Percentiles rank a stretch among this genome's conserved stretches.
Conservation (phyloP, 2,888 invertebrate species). For the Gnatocerus cornutus region DNA sequence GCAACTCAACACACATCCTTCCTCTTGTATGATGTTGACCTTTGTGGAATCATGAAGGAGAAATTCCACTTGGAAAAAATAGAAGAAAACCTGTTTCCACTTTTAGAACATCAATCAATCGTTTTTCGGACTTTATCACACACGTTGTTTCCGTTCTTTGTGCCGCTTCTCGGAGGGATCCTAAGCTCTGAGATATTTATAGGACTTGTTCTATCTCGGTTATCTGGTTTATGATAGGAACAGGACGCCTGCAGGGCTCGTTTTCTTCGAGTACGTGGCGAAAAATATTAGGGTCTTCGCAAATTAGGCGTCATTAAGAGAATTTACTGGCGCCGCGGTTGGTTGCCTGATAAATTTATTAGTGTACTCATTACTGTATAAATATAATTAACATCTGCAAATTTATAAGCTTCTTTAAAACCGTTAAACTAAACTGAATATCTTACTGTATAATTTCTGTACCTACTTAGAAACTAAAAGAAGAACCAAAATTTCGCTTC, state of each 20-base stretch:
- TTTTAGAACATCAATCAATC: conserved; percentile 34
- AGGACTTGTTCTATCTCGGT: conserved; percentile 26
- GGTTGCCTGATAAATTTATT: conserved; percentile 31
- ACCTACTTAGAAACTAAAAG: too few relatives aligned
- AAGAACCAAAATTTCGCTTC: too few relatives aligned
- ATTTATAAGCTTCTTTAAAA: neutral
- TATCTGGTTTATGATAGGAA: conserved; percentile 37
- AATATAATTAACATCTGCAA: conserved; percentile 20
- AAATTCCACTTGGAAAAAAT: conserved; percentile 6
- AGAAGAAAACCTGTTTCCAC: conserved; percentile 19
- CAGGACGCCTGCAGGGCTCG: conserved; percentile 20
- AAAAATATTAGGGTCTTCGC: conserved; percentile 33
- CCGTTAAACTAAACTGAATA: too few relatives aligned
- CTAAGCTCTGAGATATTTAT: conserved; percentile 40
- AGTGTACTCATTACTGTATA: conserved; percentile 18
- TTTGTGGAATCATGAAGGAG: conserved; percentile 19
- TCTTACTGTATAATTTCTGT: too few relatives aligned
- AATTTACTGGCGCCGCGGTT: conserved; percentile 20
- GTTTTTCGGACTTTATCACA: conserved; percentile 29
- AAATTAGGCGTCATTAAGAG: conserved; percentile 25
- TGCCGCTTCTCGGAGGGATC: conserved; percentile 23
- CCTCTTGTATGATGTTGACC: conserved; percentile 33
- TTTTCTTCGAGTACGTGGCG: conserved; percentile 28
- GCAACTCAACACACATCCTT: conserved; percentile 33
- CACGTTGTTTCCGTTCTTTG: conserved; percentile 28